Base-by-base conservation (phyloP, 2,797 vertebrate species). In the Micropoecilia bifurca region DNA sequence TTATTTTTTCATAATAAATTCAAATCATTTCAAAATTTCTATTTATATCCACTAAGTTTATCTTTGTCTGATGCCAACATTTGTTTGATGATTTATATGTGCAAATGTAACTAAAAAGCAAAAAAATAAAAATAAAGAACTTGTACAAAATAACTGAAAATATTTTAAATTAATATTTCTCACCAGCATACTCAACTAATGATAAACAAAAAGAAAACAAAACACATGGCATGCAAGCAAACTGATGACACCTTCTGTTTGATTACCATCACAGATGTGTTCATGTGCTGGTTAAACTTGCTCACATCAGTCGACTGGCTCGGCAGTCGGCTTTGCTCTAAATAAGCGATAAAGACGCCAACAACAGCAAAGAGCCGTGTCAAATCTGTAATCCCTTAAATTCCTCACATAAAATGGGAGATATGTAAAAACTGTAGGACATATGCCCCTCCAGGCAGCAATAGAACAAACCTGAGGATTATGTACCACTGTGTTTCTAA, bases 351-450 rank as follows among this genome's bases (percentile, higher is more conserved):
- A 59, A 80, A 82, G 55, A 86, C 80, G 83, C 81, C 81, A 87
- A 88, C 85, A 83, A 87, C 86, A 87, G 74, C 81, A 93, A 90
- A 90, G 87, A 92, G 80, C 83, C 89, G 66, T 90, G 85, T 90
- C 90, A 86, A 95, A 95, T 94, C 74, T 55, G 87, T 95, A 95
- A 96, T 93, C 92, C 88, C 85, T 83, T 83, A 85, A 91, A 90
- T 90, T 95, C 87, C 66, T 80, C 77, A 28, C 57, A 77, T 86
- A 89, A 89, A 2, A 55, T 69, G 75, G 87, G 77, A 75, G 74
- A 86, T 89, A 93, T 91, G 81, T 87, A 85, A 90, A 91, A 92
- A 87, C 88, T 82, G 84, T 76, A 41, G 87, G 90, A 88, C 84
- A 73, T 90, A 92, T 81, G 85, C 84, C 80, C 90, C 91, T 83